A percentile compares a stretch with the other conserved stretches of the same genome.
phyloP scores from a whole-genome alignment of 2,113 vertebrate species.

The Xiphophorus maculatus region DNA sequence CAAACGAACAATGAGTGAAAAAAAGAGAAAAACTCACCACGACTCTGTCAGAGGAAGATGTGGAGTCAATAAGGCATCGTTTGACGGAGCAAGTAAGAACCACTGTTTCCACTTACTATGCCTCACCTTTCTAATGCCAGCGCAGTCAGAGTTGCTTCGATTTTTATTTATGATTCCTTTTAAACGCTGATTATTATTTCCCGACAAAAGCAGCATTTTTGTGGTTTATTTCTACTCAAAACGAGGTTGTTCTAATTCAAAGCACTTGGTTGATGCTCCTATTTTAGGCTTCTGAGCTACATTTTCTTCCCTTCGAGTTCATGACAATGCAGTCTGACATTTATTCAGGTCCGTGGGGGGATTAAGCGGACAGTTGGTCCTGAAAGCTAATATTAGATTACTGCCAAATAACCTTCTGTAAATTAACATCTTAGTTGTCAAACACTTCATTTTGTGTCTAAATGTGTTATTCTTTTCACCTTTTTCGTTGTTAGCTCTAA shows the following conservation, averaged over 20 bases:
- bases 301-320: constrained; percentile 46
- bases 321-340: constrained; percentile 71
- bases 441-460: constrained; percentile 89
- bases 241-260: constrained; percentile 46
- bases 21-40: constrained; percentile 69
- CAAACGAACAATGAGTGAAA: constrained; percentile 74
- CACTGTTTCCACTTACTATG: constrained; percentile 83
- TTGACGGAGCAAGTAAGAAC: constrained; percentile 91
- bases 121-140: constrained; percentile 72
- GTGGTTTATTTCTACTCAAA: constrained; percentile 17
- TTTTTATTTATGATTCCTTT: constrained; percentile 54
- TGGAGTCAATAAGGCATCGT: constrained; percentile 80
- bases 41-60: constrained; percentile 71
- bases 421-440: constrained; percentile 89
- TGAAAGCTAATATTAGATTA: constrained; percentile 89
- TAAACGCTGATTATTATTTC: constrained; percentile 46
- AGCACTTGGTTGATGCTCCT: constrained; percentile 74
- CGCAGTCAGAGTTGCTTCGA: constrained; percentile 74
- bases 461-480: constrained; percentile 87
- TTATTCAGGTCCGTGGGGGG: constrained; percentile 69
- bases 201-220: constrained; percentile 25
- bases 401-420: constrained; percentile 89
- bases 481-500: constrained; percentile 82
- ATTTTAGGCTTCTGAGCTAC: constrained; percentile 62
- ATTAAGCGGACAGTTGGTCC: constrained; percentile 64